phyloP scores from a whole-genome alignment of 2,888 invertebrate genomes.

The Coenonympha arcania region DNA sequence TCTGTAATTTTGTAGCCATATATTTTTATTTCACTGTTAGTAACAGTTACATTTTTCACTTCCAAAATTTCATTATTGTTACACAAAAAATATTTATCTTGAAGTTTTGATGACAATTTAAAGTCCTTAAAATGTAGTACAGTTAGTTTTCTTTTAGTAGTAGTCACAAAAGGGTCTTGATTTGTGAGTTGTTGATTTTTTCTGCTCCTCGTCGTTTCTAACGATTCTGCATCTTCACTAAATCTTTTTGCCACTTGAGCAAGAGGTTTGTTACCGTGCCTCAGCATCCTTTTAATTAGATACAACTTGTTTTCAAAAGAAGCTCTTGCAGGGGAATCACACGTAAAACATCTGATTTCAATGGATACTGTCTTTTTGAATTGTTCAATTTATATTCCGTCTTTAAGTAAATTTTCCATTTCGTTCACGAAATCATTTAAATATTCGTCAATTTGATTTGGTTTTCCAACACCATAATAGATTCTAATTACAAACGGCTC shows the following conservation, averaged over 20 bases:
- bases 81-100: background rate
- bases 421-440: no score
- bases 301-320: constrained; percentile 24
- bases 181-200: background rate
- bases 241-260: constrained; percentile 19
- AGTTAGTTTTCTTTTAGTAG: background rate
- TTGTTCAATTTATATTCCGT: background rate
- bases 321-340: constrained; percentile 22
- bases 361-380: no score
- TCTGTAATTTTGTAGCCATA: background rate
- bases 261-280: constrained; percentile 24
- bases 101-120: background rate
- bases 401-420: no score
- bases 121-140: background rate
- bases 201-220: background rate
- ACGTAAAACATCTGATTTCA: constrained; percentile 11
- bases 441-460: no score
- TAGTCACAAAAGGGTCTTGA: background rate
- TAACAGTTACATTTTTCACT: background rate
- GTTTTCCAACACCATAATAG: no score
- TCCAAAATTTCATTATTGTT: background rate
- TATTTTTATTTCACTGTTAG: background rate
- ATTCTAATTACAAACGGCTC: no score
- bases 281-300: constrained; percentile 18
- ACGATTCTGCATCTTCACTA: background rate